Percentiles rank a stretch among this genome's conserved stretches.
These are phyloP conservation scores for Cerceris ruficornis DNA, from an alignment of 2,888 invertebrate species.

Conservation along the genomic window DNA sequence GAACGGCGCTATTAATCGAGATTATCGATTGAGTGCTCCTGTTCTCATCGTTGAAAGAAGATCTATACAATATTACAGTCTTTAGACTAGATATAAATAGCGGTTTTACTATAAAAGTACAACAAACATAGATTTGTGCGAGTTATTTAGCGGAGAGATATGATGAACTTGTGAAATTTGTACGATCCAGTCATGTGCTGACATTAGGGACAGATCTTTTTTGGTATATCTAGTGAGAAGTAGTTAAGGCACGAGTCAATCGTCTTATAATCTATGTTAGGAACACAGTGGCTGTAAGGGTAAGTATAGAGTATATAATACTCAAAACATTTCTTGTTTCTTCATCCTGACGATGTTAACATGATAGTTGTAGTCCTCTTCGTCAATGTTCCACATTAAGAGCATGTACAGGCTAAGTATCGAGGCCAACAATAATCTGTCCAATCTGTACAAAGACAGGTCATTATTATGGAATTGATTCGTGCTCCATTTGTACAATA, in stretches of 20 bases:
- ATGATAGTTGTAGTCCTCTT: constrained; percentile 84
- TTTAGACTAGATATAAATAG: constrained; percentile 7
- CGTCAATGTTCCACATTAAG: constrained; percentile 85
- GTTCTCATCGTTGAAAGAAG: background rate
- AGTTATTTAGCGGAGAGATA: background rate
- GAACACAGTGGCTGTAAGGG: constrained; percentile 13
- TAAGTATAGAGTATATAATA: background rate
- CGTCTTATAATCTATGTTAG: background rate
- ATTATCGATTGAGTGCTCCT: constrained; percentile 85
- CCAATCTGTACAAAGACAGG: constrained; percentile 80
- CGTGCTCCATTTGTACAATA: too few species aligned
- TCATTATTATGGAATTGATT: background rate
- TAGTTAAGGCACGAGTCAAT: constrained; percentile 16
- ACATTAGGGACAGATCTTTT: constrained; percentile 7
- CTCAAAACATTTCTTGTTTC: constrained; percentile 65
- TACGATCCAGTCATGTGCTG: background rate
- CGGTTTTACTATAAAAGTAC: constrained; percentile 9
- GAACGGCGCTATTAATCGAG: constrained; percentile 93
- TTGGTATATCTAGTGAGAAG: background rate
- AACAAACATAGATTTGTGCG: background rate
- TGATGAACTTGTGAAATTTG: background rate
- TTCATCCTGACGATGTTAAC: constrained; percentile 82
- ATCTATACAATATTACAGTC: constrained; percentile 6
- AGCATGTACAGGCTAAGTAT: constrained; percentile 85
- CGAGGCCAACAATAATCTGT: constrained; percentile 83